A percentile compares a stretch with the other conserved stretches of the same genome.
phyloP scores from a whole-genome alignment of 2,113 vertebrate genomes.

The Hemiprocne comata region DNA sequence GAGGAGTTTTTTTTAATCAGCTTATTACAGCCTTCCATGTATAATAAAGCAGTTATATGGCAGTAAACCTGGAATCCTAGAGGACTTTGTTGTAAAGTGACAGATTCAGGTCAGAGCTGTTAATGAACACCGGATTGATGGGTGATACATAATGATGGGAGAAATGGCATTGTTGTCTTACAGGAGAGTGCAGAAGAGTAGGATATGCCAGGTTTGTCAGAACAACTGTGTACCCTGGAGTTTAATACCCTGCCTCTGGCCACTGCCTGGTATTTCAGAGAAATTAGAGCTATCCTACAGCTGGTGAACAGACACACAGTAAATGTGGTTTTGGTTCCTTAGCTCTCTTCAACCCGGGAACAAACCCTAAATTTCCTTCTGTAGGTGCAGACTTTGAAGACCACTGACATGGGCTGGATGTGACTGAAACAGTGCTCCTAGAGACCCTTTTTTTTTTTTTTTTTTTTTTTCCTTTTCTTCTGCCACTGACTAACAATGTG shows the following conservation, averaged over 20 bases:
- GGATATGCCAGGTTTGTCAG: background rate
- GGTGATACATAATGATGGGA: constrained; percentile 31
- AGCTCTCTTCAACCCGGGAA: background rate
- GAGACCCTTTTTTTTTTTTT: background rate
- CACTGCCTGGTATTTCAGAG: background rate
- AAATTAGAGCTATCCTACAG: background rate
- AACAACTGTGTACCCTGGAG: background rate
- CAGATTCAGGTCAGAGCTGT: constrained; percentile 76
- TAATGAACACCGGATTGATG: constrained; percentile 65
- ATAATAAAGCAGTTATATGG: constrained; percentile 56
- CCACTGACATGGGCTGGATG: background rate
- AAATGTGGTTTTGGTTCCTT: background rate
- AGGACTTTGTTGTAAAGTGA: constrained; percentile 57
- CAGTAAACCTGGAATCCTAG: constrained; percentile 57
- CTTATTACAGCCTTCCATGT: constrained; percentile 62
- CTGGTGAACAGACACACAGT: background rate
- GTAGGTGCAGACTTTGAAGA: background rate
- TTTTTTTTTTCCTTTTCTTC: background rate
- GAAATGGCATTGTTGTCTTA: constrained; percentile 37
- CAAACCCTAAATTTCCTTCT: background rate
- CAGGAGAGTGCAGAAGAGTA: background rate
- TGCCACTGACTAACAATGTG: background rate
- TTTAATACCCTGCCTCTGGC: background rate
- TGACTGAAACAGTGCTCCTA: background rate
- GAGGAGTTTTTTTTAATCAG: constrained; percentile 36